These are phyloP conservation scores for Rhorus exstirpatorius DNA, from an alignment of 2,888 invertebrate species.

Conservation along the genomic window DNA sequence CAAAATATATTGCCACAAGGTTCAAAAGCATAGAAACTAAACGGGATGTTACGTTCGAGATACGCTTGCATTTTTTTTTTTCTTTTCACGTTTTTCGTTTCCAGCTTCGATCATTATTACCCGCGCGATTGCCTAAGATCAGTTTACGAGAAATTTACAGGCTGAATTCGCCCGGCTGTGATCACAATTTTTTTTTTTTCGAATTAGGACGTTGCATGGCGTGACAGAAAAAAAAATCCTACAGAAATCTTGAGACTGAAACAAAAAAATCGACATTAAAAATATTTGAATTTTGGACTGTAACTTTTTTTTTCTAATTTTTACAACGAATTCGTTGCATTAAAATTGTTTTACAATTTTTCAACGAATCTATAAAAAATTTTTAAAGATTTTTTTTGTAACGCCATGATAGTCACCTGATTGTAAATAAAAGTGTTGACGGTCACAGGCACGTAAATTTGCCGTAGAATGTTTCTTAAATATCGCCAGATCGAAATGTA, in stretches of 20 bases:
- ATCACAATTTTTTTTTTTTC: constrained; percentile 22
- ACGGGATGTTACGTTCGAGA: constrained; percentile 13
- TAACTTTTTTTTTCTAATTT: constrained; percentile 20
- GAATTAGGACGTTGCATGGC: neutral
- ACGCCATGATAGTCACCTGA: constrained; percentile 46
- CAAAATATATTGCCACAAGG: constrained; percentile 24
- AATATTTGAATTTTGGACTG: no score
- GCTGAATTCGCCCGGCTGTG: constrained; percentile 2
- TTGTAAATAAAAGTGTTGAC: constrained; percentile 44
- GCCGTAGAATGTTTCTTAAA: neutral
- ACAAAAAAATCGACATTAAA: no score
- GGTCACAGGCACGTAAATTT: constrained; percentile 17
- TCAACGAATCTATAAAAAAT: no score
- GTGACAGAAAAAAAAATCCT: neutral
- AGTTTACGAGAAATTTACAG: neutral
- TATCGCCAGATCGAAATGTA: constrained; percentile 1
- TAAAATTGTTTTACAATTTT: no score
- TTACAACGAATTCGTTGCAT: constrained; percentile 48
- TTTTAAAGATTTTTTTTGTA: no score
- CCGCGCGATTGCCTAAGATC: neutral
- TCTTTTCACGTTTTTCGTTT: constrained; percentile 30
- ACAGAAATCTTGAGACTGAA: neutral
- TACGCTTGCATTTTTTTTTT: constrained; percentile 16
- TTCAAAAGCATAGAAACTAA: constrained; percentile 52
- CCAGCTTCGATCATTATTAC: constrained; percentile 1